phyloP scores from a whole-genome alignment of 2,797 vertebrate genomes.

The Bovichtus variegatus region DNA sequence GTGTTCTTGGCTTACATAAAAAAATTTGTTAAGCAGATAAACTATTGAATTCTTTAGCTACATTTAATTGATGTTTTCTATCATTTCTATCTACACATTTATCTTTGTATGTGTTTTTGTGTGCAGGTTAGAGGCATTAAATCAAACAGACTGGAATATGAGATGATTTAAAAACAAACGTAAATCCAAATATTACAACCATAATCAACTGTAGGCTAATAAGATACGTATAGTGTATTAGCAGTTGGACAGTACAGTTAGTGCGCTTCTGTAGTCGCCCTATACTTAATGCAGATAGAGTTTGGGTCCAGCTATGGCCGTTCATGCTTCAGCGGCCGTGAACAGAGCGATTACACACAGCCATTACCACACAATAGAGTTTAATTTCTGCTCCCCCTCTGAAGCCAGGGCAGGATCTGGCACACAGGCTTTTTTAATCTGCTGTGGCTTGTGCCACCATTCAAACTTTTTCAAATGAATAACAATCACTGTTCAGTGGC shows the following conservation, averaged over 20 bases:
- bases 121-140: not conserved
- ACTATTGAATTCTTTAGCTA: not conserved
- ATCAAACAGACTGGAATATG: not conserved
- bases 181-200: conserved; percentile 7
- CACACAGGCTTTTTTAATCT: conserved; percentile 73
- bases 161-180: conserved; percentile 15
- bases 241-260: conserved; percentile 30
- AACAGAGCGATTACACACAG: conserved; percentile 83
- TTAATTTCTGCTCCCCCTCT: conserved; percentile 79
- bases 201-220: conserved; percentile 14
- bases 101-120: conserved; percentile 1
- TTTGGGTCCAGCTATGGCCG: conserved; percentile 65
- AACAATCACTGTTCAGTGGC: conserved; percentile 56
- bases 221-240: not conserved
- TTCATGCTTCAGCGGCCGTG: conserved; percentile 75
- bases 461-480: conserved; percentile 65
- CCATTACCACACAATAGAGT: conserved; percentile 82
- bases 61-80: not conserved
- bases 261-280: conserved; percentile 32
- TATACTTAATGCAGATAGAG: conserved; percentile 41
- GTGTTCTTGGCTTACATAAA: not conserved
- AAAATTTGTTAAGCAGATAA: not conserved
- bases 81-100: not conserved
- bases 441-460: conserved; percentile 74
- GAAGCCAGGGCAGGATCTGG: conserved; percentile 69